Base-by-base conservation (phyloP, 2,797 vertebrate genomes). In the Momotus momota region DNA sequence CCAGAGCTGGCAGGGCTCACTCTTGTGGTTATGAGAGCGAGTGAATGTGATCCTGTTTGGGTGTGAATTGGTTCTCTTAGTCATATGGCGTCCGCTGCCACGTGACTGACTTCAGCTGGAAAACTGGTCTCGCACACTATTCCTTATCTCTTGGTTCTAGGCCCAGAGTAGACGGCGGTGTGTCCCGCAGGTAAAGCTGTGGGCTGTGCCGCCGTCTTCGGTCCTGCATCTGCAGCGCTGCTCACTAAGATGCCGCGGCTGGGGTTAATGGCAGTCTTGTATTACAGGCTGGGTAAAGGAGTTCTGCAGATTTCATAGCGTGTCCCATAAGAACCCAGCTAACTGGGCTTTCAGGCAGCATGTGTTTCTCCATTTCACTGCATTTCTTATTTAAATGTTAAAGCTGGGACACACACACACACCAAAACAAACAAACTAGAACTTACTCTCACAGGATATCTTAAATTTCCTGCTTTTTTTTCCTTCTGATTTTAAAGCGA, bases 161-260 rank as follows among this genome's bases (percentile, higher is more conserved):
- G 58, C 29, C 55, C 23, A 64, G 48, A 27, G 62, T 12, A 25
- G 60, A 10, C 22, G 0, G 18, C 29, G 51, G 13, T 52, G 38
- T 58, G 69, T 75, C 22, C 43, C 19, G 16, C 41, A 58, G 22
- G 6, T 29, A 5, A n/a, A 67, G 61, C 84, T 25, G 57, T 0
- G 1, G 43, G 29, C 85, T 45, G 55, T 25, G 15, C n/a, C 0
- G 2, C 46, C 15, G 21, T 5, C 22, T 31, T 57, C 21, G 3
- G 35, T 8, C 3, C 14, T 45, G 33, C 14, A 2, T 65, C 26
- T 55, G 38, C 27, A 1, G 26, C 0, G 0, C 31, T 57, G 2
- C 7, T 69, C 25, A 7, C 41, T 8, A 8, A 4, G 25, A 3
- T 45, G 40, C 58, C 20, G 43, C 16, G 62, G 6, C 54, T 58